These are phyloP conservation scores for Lamellibrachia luymesi DNA, from an alignment of 1,140 invertebrate species.

Conservation along the genomic window DNA sequence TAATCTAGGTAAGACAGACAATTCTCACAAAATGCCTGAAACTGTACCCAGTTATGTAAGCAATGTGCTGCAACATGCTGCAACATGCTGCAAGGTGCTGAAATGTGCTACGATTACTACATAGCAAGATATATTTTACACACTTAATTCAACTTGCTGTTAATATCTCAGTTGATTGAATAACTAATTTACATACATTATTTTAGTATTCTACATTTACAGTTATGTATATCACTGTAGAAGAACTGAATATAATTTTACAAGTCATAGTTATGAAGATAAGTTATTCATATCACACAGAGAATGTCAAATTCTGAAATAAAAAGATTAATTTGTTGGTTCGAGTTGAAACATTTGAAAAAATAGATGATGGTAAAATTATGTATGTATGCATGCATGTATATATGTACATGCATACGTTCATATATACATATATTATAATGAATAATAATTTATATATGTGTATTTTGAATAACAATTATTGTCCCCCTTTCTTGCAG, in stretches of 20 bases:
- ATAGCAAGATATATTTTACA: neutral
- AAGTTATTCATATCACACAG: neutral
- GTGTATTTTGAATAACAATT: neutral
- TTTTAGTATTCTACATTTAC: no score
- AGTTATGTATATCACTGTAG: no score
- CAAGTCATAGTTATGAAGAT: neutral
- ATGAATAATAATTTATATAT: neutral
- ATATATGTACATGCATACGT: neutral
- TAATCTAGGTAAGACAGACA: neutral
- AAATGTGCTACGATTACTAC: neutral
- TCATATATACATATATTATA: neutral
- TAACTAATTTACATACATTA: no score
- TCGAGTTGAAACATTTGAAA: neutral
- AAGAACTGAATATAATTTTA: no score
- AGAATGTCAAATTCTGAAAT: neutral
- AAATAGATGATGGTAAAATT: no score
- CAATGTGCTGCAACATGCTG: neutral
- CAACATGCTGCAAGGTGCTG: neutral
- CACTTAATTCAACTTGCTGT: no score
- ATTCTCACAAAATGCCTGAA: neutral
- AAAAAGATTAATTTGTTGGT: neutral
- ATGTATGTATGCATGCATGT: no score
- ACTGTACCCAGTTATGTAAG: neutral
- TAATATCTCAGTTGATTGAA: no score
- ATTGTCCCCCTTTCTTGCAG: neutral